A percentile compares a stretch with the other conserved stretches of the same genome.
phyloP scores from a whole-genome alignment of 92 coral and sea anemone species.

The Parazoanthus atlanticus region DNA sequence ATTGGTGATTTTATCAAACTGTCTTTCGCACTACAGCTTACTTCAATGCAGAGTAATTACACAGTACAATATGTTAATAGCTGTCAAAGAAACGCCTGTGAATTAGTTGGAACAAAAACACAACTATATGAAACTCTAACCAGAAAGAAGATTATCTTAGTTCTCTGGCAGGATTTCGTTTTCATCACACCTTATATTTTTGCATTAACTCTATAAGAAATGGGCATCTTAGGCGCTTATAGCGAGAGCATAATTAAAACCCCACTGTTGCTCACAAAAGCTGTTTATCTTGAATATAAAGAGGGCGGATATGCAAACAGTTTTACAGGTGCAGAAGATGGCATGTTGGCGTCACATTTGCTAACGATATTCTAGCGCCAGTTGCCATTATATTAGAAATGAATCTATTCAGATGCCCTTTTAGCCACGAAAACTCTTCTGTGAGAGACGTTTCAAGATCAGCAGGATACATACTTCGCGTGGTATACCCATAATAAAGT shows the following conservation, averaged over 20 bases:
- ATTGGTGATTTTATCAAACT: constrained; percentile 1
- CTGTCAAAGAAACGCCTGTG: neutral
- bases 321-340: constrained; percentile 26
- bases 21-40: neutral
- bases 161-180: neutral
- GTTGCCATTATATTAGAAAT: neutral
- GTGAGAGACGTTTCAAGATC: neutral
- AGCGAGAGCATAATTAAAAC: neutral
- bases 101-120: neutral
- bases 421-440: neutral
- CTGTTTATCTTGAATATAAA: constrained; percentile 57
- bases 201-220: neutral
- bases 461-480: constrained; percentile 15
- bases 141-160: neutral
- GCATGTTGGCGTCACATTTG: constrained; percentile 19
- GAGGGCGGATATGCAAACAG: constrained; percentile 22
- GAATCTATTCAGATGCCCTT: neutral
- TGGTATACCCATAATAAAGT: neutral
- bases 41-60: neutral
- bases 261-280: constrained; percentile 53
- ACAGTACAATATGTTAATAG: neutral
- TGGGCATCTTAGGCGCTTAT: neutral
- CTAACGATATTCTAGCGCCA: constrained; percentile 5
- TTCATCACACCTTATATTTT: neutral
- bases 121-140: neutral